Conservation (phyloP, 2,113 vertebrate genomes). For the Microtus ochrogaster region DNA sequence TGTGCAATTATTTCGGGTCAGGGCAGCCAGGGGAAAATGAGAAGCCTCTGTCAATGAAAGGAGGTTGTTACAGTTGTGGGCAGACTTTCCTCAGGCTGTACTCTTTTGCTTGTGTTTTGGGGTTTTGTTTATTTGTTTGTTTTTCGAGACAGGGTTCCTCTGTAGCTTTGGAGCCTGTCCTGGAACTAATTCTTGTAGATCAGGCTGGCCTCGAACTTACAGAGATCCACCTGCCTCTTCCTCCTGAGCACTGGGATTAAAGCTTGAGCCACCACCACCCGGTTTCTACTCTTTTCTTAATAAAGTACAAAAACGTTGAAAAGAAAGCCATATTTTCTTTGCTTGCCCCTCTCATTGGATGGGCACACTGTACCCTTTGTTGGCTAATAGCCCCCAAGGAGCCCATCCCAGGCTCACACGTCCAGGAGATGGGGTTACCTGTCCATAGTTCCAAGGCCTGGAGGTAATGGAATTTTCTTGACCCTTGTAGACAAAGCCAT, state of each 20-base stretch:
- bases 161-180: not conserved
- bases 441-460: conserved; percentile 91
- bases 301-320: conserved; percentile 29
- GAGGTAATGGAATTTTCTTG: conserved; percentile 83
- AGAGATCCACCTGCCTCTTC: not conserved
- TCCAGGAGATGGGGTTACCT: conserved; percentile 84
- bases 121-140: too few species aligned
- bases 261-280: not conserved
- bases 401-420: not conserved
- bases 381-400: not conserved
- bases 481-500: conserved; percentile 90
- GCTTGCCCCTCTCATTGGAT: not conserved
- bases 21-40: too few species aligned
- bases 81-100: not conserved
- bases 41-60: too few species aligned
- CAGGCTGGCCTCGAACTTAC: not conserved
- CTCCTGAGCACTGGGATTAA: not conserved
- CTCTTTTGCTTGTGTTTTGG: not conserved
- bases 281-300: not conserved
- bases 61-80: not conserved
- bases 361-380: not conserved
- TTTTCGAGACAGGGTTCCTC: not conserved
- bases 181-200: not conserved
- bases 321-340: conserved; percentile 24
- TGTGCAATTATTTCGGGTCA: too few species aligned